Evolutionary conservation across 2,888 invertebrate species (phyloP), one percentile per base, ranked within the genome.

Genomic region (Andricus quercusramuli): DNA sequence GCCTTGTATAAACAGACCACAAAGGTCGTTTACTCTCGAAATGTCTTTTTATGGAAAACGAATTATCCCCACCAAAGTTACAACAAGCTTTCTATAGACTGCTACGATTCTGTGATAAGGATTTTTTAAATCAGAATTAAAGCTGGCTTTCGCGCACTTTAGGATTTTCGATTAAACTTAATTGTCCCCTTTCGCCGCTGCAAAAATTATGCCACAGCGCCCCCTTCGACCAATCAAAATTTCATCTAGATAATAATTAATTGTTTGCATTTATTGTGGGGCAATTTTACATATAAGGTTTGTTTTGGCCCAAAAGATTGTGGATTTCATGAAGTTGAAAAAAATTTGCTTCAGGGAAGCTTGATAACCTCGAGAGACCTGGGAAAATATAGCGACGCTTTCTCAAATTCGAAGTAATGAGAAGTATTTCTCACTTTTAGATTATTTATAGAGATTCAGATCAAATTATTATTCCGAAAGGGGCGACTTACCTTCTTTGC

Each of bases 1-100:
- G 89, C 89, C 86, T 88, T 89, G 89, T 92, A 90, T 88, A 90
- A 90, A 91, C 88, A 88, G 84, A 87, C 86, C 86, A 85, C 86
- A 88, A 88, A 88, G 86, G 87, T 88, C 74, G n/a, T 56, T 56
- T 56, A n/a, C 20, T 56, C 29, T 32, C n/a, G 2, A 59, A 74
- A 17, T 37, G n/a, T 13, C 32, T 74, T 51, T 56, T n/a, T 56
- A 20, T 20, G 56, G 15, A 11, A 2, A 13, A 56, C 8, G 20
- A 56, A n/a, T n/a, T 59, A 59, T 22, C 59, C n/a, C n/a, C 22
- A 22, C 59, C 11, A 3, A 59, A 9, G 11, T 13, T 11, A 13
- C 13, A 22, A 22, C 11, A 59, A 59, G 22, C 59, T 59, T 22
- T 59, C 59, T 22, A 20, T 59, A 22, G 4, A 13, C 22, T 11